Evolutionary conservation across 2,113 vertebrate genomes (phyloP), one percentile per base, ranked within the genome.

Genomic region (Stomatorhinus ivindoensis): DNA sequence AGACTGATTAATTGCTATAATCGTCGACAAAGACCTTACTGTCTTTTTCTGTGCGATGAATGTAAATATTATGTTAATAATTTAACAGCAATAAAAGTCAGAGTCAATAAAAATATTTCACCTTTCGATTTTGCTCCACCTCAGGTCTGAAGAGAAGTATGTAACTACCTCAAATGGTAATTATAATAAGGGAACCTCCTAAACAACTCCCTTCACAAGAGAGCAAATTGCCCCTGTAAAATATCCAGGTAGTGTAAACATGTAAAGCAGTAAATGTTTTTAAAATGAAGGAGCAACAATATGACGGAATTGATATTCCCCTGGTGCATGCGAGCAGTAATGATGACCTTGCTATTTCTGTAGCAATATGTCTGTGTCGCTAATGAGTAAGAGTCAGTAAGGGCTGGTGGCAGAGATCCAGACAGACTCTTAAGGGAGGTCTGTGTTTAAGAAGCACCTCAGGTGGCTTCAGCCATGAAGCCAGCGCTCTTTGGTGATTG

Each of bases 51-150:
- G 83, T 51, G 84, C 15, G n/a, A 27, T 3, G 84, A 11, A 88
- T 21, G 50, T 11, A 65, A 48, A 88, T 76, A 73, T 83, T 55
- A 61, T 61, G 73, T 19, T 80, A 80, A 80, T 80, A 80, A 80
- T 80, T 80, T 80, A 80, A 80, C 35, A 80, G 73, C 73, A 80
- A 80, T 80, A 80, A 80, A 80, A 80, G 69, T 35, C 65, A 73
- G 31, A 76, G 69, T 80, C 73, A 80, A 80, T 80, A 80, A 80
- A 80, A 80, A 35, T 31, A 69, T 39, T 76, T 80, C 73, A 80
- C 73, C 35, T 80, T 80, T 80, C 73, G 15, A 42, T 80, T 80
- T 80, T 80, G 15, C 73, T 80, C 73, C 35, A 19, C 35, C 11
- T 19, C 69, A 76, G 15, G 5, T 35, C 27, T 13, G 11, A 17